phyloP scores from a whole-genome alignment of 92 coral and sea anemone genomes.

The Scolanthus callimorphus region DNA sequence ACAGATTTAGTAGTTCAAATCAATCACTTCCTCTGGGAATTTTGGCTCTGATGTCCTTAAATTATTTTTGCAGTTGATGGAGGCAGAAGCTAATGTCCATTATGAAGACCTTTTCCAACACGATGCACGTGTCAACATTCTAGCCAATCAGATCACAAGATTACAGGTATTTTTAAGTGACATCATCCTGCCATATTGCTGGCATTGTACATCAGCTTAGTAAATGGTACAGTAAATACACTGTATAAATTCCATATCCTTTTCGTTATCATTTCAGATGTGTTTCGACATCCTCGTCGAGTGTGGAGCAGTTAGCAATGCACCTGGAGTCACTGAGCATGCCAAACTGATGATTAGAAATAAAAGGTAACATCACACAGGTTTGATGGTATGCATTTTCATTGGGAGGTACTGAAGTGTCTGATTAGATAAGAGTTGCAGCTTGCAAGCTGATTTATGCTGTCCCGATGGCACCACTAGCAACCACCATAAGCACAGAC shows the following conservation, averaged over 20 bases:
- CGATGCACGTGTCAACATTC: constrained; percentile 64
- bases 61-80: constrained; percentile 43
- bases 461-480: no score
- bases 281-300: constrained; percentile 76
- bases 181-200: not conserved
- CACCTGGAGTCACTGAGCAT: constrained; percentile 29
- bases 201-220: not conserved
- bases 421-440: no score
- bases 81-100: constrained; percentile 93
- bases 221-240: not conserved
- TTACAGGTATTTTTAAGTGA: constrained; percentile 57
- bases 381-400: no score
- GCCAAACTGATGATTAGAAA: constrained; percentile 60
- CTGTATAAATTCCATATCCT: constrained; percentile 1
- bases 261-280: constrained; percentile 46
- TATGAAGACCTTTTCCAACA: constrained; percentile 70
- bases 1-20: not conserved
- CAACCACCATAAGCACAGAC: no score
- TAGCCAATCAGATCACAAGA: constrained; percentile 85
- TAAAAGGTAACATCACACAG: constrained; percentile 52
- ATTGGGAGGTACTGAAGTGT: no score
- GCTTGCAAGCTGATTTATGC: no score
- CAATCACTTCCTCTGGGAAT: no score
- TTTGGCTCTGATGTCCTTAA: not conserved
- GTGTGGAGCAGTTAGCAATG: constrained; percentile 39